Base-by-base conservation (phyloP, 2,113 vertebrate species). In the Gallinago jamesoni region DNA sequence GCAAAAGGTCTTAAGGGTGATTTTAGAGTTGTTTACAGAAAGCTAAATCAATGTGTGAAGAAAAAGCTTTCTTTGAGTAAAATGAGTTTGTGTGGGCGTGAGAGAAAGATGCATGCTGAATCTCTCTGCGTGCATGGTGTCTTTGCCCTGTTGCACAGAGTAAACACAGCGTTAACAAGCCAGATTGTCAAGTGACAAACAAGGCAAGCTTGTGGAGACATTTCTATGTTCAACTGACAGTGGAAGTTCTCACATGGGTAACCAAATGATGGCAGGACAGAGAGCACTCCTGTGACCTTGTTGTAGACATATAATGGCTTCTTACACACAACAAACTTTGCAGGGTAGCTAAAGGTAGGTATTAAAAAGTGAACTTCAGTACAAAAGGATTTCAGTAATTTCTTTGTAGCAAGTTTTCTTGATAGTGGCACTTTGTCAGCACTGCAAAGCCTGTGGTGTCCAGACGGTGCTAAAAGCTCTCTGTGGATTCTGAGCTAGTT, bases 91-190 rank as follows among this genome's bases (percentile, higher is more conserved):
- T 41, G 21, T 85, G 70, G 70, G 70, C 41, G 89, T 10, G 15
- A 60, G 50, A 84, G 73, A 92, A 91, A 78, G 80, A 64, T 15
- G 7, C 2, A 6, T 20, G 56, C 37, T 3, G 12, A 87, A 78
- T 90, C 90, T 52, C 43, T 94, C 86, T 69, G 63, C 1, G 12
- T 60, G 83, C 37, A 39, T 27, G 41, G 35, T 56, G 57, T 82
- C 45, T 90, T 93, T 90, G 66, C 85, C 66, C 37, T 88, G 76
- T n/a, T 88, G 62, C 11, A 91, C 69, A 93, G 84, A 94, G 87
- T 53, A 74, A 92, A 96, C 66, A 91, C 12, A 72, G 31, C n/a
- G 69, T 59, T 92, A 88, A 66, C 18, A 89, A 80, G 70, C 56
- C 62, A 86, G 62, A 72, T 21, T 89, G 80, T 64, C 79, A 93